These are phyloP conservation scores for Cephus pygmeus DNA, from an alignment of 2,888 invertebrate genomes.

Conservation along the genomic window DNA sequence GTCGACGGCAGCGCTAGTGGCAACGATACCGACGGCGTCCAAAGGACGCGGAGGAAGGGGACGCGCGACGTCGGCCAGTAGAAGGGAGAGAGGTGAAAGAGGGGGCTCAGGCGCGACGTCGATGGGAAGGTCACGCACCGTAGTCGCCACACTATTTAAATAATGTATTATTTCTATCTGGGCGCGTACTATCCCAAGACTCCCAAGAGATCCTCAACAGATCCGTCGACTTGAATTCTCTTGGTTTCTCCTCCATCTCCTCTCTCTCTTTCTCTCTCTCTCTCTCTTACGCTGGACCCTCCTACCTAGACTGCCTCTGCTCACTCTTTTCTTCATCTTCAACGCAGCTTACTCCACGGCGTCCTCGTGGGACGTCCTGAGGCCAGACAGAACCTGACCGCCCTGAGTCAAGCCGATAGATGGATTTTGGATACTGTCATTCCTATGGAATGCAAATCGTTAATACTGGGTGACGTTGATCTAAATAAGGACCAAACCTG, in stretches of 20 bases:
- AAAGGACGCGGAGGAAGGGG: conserved; percentile 26
- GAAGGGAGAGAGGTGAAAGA: conserved; percentile 26
- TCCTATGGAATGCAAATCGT: conserved; percentile 5
- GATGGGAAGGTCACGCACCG: conserved; percentile 54
- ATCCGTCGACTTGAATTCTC: background rate
- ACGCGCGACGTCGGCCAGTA: conserved; percentile 29
- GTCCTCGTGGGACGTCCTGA: background rate
- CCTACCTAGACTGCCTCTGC: background rate
- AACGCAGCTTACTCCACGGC: background rate
- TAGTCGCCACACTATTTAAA: conserved; percentile 54
- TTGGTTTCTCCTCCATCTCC: background rate
- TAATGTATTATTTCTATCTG: conserved; percentile 54
- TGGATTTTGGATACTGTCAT: conserved; percentile 18
- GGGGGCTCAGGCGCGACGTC: conserved; percentile 21
- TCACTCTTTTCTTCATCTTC: background rate
- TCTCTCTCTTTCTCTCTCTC: no score
- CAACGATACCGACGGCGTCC: conserved; percentile 8
- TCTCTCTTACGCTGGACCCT: background rate
- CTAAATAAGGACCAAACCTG: conserved; percentile 4
- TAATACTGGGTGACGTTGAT: background rate
- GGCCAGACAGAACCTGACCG: background rate
- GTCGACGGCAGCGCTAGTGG: conserved; percentile 25
- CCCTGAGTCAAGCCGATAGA: conserved; percentile 26
- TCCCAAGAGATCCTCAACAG: conserved; percentile 6
- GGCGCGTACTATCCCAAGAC: conserved; percentile 11